Conservation (phyloP, 2,113 vertebrate species). For the Aegotheles bennettii region DNA sequence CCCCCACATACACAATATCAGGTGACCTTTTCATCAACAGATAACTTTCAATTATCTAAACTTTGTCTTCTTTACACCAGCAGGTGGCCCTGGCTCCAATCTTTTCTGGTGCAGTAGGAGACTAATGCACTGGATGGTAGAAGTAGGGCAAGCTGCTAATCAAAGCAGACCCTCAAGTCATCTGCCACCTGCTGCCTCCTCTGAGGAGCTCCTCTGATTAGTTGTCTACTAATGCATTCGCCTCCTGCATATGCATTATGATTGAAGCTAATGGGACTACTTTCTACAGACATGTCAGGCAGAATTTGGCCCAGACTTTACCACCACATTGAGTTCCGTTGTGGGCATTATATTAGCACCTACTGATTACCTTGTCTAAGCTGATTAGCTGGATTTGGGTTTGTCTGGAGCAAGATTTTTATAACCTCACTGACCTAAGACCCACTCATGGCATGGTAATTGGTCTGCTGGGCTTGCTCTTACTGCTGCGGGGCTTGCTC, state of each 20-base stretch:
- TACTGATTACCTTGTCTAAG: neutral
- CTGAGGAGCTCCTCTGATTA: slow-evolving; percentile 18
- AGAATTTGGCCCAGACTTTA: neutral
- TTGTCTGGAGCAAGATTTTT: neutral
- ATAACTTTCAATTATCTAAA: neutral
- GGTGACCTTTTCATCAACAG: neutral
- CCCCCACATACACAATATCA: neutral
- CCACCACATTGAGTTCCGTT: neutral
- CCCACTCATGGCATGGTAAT: neutral
- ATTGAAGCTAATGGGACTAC: neutral
- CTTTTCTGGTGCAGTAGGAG: neutral
- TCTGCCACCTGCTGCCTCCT: slow-evolving; percentile 17
- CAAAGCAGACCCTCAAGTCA: slow-evolving; percentile 19
- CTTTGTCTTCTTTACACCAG: neutral
- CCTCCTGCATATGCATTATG: neutral
- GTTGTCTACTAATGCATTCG: neutral
- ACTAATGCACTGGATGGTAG: neutral
- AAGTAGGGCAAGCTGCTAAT: neutral
- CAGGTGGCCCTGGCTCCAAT: neutral
- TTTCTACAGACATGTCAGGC: neutral
- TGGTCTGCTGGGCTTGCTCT: neutral
- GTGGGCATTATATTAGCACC: neutral
- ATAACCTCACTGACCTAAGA: slow-evolving; percentile 17
- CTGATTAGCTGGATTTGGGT: neutral
- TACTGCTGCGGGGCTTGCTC: neutral